Base-by-base conservation (phyloP, 2,888 invertebrate species). In the Nymphalis urticae region DNA sequence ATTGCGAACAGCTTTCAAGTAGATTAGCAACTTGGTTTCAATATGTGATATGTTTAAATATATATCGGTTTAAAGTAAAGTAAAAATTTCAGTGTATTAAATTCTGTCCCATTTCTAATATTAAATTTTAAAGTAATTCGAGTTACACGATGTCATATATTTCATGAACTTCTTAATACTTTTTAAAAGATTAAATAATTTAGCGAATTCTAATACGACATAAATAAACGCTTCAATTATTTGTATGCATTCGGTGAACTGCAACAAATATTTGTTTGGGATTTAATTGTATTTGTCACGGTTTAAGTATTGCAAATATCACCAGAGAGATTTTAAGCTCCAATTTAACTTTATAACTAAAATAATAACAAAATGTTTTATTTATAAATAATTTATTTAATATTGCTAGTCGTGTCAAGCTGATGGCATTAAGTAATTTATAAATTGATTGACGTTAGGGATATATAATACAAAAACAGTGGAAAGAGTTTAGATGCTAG, bases 1-100 rank as follows among this genome's bases (percentile, higher is more conserved):
- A 76, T 76, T 77, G 75, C 76, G 71, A 74, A 69, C 75, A 73
- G 77, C 79, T 79, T 76, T 78, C 76, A 78, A 75, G 72, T 75
- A 75, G 76, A 79, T 79, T 78, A 78, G 76, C 74, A 73, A 75
- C 73, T 71, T 73, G 73, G 68, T 72, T 75, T 72, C 77, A 71
- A 76, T 77, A 75, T 76, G 75, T 75, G 73, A 74, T 78, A 73
- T 75, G 71, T 74, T 75, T 72, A 61, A 32, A 50, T 56, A 54
- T 32, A 53, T 53, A 53, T 21, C 51, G 21, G 13, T 42, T 42
- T 42, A 42, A 51, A 10, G 58, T 6, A 42, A 65, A 59, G 32
- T 59, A 56, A 64, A 48, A 54, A 19, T 54, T 42, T 64, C 48
- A 64, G 54, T 56, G 17, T 54, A 48, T 56, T 64, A 47, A 56